A percentile compares a stretch with the other conserved stretches of the same genome.
Conservation (phyloP, 2,888 invertebrate species). For the Dendrolimus pini region DNA sequence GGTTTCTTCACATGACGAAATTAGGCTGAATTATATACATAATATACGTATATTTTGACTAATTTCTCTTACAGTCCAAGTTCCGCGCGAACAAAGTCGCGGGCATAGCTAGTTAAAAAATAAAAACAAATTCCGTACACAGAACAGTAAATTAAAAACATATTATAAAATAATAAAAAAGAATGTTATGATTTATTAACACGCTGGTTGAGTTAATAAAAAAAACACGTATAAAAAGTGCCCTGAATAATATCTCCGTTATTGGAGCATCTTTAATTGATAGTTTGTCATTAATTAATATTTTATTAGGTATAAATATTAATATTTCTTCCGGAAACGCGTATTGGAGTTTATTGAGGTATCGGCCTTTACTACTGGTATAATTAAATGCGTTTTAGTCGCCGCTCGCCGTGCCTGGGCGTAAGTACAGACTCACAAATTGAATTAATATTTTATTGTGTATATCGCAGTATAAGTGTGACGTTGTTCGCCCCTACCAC, state of each 20-base stretch:
- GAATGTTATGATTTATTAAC: neutral
- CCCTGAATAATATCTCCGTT: neutral
- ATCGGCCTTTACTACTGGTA: constrained; percentile 7
- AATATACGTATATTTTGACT: too few species aligned
- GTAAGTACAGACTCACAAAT: constrained; percentile 15
- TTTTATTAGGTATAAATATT: neutral
- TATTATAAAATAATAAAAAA: neutral
- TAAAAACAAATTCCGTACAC: neutral
- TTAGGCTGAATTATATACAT: too few species aligned
- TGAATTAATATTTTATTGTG: constrained; percentile 21
- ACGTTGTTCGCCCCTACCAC: constrained; percentile 2
- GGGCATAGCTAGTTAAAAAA: too few species aligned
- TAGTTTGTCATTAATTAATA: neutral
- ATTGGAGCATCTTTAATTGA: neutral
- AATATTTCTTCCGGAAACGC: constrained; percentile 4
- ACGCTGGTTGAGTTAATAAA: neutral
- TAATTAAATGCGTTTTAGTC: constrained; percentile 14
- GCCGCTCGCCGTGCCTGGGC: constrained; percentile 7
- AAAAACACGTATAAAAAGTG: neutral
- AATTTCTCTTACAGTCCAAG: too few species aligned
- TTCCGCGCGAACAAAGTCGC: too few species aligned
- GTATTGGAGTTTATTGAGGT: constrained; percentile 3
- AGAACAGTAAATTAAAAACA: neutral
- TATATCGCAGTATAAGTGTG: constrained; percentile 5
- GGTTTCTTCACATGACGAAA: too few species aligned